Evolutionary conservation across 2,888 invertebrate species (phyloP).

Genomic region (Napeogenes inachia): DNA sequence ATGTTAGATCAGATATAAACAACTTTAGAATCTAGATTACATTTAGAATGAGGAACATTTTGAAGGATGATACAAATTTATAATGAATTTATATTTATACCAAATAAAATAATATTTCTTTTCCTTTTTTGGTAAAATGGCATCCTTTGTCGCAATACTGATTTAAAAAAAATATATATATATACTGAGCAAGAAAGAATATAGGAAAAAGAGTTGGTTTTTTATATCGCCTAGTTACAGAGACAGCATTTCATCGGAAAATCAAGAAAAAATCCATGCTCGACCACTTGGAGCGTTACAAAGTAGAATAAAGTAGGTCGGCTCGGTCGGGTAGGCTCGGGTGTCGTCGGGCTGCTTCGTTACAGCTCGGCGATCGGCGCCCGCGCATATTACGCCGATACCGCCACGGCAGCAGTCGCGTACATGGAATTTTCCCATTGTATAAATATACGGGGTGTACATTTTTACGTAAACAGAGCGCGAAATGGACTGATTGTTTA

Average conservation of each 20-base stretch:
- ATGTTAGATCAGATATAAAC: too few relatives aligned
- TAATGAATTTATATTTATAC: too few relatives aligned
- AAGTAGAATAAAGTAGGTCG: conserved; percentile 71
- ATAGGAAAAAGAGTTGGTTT: conserved; percentile 41
- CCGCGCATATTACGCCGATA: conserved; percentile 62
- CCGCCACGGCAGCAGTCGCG: conserved; percentile 60
- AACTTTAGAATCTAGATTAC: too few relatives aligned
- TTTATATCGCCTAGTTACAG: conserved; percentile 39
- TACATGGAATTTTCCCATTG: conserved; percentile 41
- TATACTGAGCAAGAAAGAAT: conserved; percentile 21
- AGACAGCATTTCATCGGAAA: conserved; percentile 68
- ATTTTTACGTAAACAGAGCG: conserved; percentile 43
- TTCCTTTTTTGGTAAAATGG: too few relatives aligned
- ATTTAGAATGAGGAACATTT: too few relatives aligned
- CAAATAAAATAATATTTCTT: too few relatives aligned
- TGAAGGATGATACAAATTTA: too few relatives aligned
- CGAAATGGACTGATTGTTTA: conserved; percentile 53
- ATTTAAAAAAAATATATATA: conserved; percentile 19
- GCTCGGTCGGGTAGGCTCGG: conserved; percentile 58
- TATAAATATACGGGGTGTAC: conserved; percentile 57
- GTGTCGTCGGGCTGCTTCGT: conserved; percentile 53
- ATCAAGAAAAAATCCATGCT: conserved; percentile 65
- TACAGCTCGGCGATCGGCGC: conserved; percentile 41
- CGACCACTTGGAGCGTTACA: conserved; percentile 60
- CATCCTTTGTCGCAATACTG: neutral